phyloP scores from a whole-genome alignment of 2,797 vertebrate species.

The Cynopterus sphinx region DNA sequence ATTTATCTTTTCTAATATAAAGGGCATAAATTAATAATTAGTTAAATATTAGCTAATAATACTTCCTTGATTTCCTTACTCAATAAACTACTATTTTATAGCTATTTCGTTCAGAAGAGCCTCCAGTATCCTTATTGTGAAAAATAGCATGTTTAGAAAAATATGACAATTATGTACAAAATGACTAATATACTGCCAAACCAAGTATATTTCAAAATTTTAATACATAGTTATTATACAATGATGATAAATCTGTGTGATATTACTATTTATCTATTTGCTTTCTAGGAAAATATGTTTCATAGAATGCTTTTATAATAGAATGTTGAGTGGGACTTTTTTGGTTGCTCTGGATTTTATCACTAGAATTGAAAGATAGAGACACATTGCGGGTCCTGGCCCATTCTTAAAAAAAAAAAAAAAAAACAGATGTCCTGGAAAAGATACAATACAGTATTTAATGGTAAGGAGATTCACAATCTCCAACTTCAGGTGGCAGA shows the following conservation, averaged over 20 bases:
- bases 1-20: not conserved
- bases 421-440: not conserved
- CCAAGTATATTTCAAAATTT: not conserved
- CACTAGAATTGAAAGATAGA: conserved; percentile 26
- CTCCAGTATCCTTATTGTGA: not conserved
- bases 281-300: conserved; percentile 20
- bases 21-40: not conserved
- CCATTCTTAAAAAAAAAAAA: not conserved
- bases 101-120: not conserved
- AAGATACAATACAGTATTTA: not conserved
- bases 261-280: not conserved
- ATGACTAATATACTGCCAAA: not conserved
- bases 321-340: not conserved
- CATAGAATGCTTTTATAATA: not conserved
- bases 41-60: not conserved
- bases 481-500: not conserved
- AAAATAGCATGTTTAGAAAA: conserved; percentile 15
- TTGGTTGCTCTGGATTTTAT: not conserved
- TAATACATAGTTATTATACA: not conserved
- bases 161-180: not conserved
- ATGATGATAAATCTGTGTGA: not conserved
- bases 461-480: not conserved
- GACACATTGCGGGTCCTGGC: not conserved
- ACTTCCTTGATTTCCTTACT: not conserved
- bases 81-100: not conserved